A percentile compares a stretch with the other conserved stretches of the same genome.
These are phyloP conservation scores for Apodemia hepburni DNA, from an alignment of 2,888 invertebrate genomes.

Conservation along the genomic window DNA sequence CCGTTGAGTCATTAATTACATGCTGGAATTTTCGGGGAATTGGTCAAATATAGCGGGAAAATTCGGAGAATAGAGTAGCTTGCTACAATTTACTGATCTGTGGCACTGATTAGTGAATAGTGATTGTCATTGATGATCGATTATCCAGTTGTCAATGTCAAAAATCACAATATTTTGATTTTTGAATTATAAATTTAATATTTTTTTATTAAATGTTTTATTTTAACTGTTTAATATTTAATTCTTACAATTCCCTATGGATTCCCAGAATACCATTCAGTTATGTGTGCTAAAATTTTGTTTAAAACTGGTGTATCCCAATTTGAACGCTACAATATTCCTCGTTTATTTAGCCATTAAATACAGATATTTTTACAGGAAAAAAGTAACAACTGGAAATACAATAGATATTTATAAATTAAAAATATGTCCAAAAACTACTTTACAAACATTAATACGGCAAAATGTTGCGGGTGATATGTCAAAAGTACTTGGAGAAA, in stretches of 20 bases:
- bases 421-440: conserved; percentile 47
- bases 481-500: conserved; percentile 49
- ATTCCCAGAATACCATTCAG: conserved; percentile 48
- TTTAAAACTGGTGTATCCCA: conserved; percentile 69
- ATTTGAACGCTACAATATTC: conserved; percentile 64
- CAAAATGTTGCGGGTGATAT: conserved; percentile 47
- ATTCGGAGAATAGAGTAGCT: too few species aligned
- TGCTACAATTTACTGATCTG: too few species aligned
- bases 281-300: conserved; percentile 72
- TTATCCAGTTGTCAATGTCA: conserved; percentile 1
- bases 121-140: too few species aligned
- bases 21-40: too few species aligned
- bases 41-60: too few species aligned
- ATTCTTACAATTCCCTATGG: conserved; percentile 44
- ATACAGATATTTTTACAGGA: conserved; percentile 52
- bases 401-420: conserved; percentile 51
- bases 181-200: not conserved
- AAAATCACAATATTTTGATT: conserved; percentile 6
- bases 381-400: conserved; percentile 35
- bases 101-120: too few species aligned
- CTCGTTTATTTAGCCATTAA: conserved; percentile 66
- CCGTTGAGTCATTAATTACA: too few species aligned
- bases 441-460: conserved; percentile 44
- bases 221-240: not conserved
- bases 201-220: conserved; percentile 9